These are phyloP conservation scores for Nymphalis polychloros DNA, from an alignment of 2,888 invertebrate species.

Conservation along the genomic window DNA sequence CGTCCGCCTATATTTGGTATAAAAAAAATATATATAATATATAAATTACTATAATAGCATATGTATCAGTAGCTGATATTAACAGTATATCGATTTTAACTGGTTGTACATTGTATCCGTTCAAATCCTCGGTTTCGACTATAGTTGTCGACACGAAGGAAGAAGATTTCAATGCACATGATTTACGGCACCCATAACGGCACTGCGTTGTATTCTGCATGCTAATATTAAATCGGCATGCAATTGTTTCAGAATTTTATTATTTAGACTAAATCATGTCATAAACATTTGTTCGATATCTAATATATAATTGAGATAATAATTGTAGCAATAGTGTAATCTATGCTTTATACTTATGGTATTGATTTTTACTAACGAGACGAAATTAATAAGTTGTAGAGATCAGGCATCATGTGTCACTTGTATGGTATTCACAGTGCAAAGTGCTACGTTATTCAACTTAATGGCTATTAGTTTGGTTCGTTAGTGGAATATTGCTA, in stretches of 20 bases:
- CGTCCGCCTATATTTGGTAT: too few species aligned
- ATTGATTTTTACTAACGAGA: constrained; percentile 28
- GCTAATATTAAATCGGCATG: constrained; percentile 51
- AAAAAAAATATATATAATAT: too few species aligned
- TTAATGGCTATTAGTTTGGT: constrained; percentile 80
- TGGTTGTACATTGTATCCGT: constrained; percentile 41
- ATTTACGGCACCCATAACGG: constrained; percentile 75
- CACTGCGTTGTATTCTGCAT: constrained; percentile 71
- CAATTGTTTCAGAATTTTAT: constrained; percentile 16
- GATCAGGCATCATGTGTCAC: constrained; percentile 58
- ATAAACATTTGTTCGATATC: not conserved
- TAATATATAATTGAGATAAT: too few species aligned
- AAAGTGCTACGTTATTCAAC: constrained; percentile 78
- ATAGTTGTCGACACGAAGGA: constrained; percentile 75
- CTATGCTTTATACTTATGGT: constrained; percentile 6
- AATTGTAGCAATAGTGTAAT: not conserved
- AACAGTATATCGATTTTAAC: not conserved
- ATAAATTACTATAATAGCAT: too few species aligned
- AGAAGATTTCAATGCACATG: constrained; percentile 78
- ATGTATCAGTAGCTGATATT: not conserved
- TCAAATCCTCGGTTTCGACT: constrained; percentile 70
- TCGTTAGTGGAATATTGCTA: constrained; percentile 81
- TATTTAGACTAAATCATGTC: not conserved
- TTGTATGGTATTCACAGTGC: constrained; percentile 62
- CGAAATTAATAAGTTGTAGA: constrained; percentile 35